These are phyloP conservation scores for Drosophila triauraria DNA, from an alignment of 1,140 invertebrate genomes.

Conservation along the genomic window DNA sequence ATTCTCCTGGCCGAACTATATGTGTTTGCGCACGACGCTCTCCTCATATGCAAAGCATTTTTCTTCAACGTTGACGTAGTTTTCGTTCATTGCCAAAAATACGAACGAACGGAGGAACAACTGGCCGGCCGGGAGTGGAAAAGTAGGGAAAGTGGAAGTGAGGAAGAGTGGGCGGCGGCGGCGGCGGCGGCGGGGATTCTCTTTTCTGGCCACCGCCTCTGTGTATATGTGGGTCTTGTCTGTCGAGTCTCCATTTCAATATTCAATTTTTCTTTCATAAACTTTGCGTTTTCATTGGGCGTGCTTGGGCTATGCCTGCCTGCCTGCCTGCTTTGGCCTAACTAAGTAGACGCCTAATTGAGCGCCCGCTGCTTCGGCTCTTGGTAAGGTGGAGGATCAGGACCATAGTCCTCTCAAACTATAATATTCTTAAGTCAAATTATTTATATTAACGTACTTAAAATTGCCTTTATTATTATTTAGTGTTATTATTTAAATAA, in stretches of 20 bases:
- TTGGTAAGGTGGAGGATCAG: conserved; percentile 12
- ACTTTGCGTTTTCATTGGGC: conserved; percentile 66
- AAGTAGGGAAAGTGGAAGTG: conserved; percentile 3
- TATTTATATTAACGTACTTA: background rate
- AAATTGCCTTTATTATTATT: no score
- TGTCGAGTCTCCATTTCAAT: conserved; percentile 81
- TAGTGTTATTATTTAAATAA: background rate
- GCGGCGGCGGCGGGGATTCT: conserved; percentile 21
- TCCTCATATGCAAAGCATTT: conserved; percentile 67
- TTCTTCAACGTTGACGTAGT: conserved; percentile 75
- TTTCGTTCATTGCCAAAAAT: conserved; percentile 83
- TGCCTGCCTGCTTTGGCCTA: conserved; percentile 23
- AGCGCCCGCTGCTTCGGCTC: conserved; percentile 37
- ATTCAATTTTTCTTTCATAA: conserved; percentile 79
- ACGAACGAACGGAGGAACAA: conserved; percentile 27
- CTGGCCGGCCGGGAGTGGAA: background rate
- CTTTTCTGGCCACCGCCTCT: conserved; percentile 24
- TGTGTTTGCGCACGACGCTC: conserved; percentile 77
- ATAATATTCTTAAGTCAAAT: background rate
- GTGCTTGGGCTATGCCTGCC: conserved; percentile 17
- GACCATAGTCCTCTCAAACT: background rate
- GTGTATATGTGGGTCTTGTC: conserved; percentile 43
- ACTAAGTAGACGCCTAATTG: conserved; percentile 76
- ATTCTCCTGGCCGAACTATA: conserved; percentile 51
- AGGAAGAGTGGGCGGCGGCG: conserved; percentile 30